Evolutionary conservation across 2,113 vertebrate genomes (phyloP), one percentile per base, ranked within the genome.

Genomic region (Myxocyprinus asiaticus): DNA sequence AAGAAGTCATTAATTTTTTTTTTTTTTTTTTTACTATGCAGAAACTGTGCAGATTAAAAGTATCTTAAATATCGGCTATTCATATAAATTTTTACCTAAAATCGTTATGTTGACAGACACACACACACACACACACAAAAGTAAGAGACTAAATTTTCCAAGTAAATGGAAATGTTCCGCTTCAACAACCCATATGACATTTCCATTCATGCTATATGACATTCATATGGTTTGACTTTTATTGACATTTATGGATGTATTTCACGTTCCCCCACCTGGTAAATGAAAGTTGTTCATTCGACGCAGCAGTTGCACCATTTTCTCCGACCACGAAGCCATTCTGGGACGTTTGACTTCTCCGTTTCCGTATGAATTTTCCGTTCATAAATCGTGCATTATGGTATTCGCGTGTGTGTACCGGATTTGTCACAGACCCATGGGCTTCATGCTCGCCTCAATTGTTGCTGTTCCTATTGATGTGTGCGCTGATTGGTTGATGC

Each of bases 271-370:
- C 50, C 17, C 85, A 93, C 91, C 92, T 84, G 88, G n/a, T 14
- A 64, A 81, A 81, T 89, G 73, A 78, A 94, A 93, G 85, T 84
- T 91, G 73, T 92, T 92, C 91, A 94, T 93, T 43, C 88, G 78
- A 22, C 82, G 86, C 44, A 94, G 89, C 4, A 93, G 89, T 0
- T 88, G 86, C 0, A 91, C 78, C 1, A 90, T 69, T 74, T 81
- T 89, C 0, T 92, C 88, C 11, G 91, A 89, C 93, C 93, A 93
- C 5, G 43, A 48, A 6, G 67, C 11, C 69, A 80, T 33, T 9
- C 55, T 17, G 50, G 64, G 62, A 2, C 88, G 69, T 33, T 33
- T 33, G 22, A 90, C 22, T 33, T 33, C 3, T 33, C 22, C 22
- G 22, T 33, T 33, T 33, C 0, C 14, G 12, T 5, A 15, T 17